These are phyloP conservation scores for Hassar affinis DNA, from an alignment of 2,113 vertebrate genomes.

Conservation along the genomic window DNA sequence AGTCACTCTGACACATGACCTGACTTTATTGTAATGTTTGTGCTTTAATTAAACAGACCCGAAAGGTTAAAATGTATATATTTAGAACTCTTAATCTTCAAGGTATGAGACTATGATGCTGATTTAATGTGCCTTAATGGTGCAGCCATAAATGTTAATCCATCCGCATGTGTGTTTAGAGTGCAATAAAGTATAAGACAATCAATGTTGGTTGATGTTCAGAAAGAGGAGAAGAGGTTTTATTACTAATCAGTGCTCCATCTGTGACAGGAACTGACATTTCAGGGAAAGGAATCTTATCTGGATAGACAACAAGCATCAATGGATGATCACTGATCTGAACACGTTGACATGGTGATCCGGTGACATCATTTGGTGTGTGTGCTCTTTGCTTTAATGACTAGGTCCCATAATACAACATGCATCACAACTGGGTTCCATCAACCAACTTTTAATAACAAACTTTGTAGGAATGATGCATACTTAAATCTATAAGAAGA, in stretches of 20 bases:
- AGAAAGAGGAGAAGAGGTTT: conserved; percentile 6
- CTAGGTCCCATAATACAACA: not conserved
- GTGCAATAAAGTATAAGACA: conserved; percentile 31
- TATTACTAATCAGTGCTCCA: conserved; percentile 20
- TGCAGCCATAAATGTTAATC: conserved; percentile 30
- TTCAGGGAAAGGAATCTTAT: not conserved
- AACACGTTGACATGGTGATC: not conserved
- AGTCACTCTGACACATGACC: not conserved
- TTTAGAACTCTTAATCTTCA: not conserved
- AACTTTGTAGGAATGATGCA: not conserved
- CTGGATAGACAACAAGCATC: conserved; percentile 1
- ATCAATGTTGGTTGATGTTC: not conserved
- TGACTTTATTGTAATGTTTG: conserved; percentile 1
- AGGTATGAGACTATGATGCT: not conserved
- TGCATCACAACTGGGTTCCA: not conserved
- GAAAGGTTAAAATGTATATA: not conserved
- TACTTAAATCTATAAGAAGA: not conserved
- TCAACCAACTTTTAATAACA: not conserved
- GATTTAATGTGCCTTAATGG: conserved; percentile 11
- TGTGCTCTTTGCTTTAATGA: not conserved
- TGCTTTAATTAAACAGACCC: not conserved
- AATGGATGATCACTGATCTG: not conserved
- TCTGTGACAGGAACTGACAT: not conserved
- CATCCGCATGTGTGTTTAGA: conserved; percentile 17
- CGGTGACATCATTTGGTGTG: not conserved